Conservation (phyloP, 2,797 vertebrate species). For the Cuniculus paca region DNA sequence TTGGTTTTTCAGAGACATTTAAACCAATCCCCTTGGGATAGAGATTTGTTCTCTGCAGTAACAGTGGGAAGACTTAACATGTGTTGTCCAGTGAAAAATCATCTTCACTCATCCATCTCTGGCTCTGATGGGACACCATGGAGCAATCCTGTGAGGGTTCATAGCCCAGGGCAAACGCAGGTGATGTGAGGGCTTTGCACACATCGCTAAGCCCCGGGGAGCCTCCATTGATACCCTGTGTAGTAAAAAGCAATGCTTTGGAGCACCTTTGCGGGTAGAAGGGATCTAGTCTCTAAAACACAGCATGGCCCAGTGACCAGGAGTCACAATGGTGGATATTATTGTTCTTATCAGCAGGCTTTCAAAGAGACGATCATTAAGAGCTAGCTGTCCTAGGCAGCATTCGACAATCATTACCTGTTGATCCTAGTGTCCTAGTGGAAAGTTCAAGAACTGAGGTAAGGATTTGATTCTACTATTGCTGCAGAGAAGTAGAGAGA, state of each 20-base stretch:
- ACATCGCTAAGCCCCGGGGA: not conserved
- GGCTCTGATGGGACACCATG: fast-evolving
- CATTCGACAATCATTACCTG: not conserved
- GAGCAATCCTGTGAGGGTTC: not conserved
- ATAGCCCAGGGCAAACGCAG: not conserved
- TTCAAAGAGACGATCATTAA: not conserved
- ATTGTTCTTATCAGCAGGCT: not conserved
- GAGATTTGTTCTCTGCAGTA: not conserved
- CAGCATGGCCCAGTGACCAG: not conserved
- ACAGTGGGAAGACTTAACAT: not conserved
- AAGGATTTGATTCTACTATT: not conserved
- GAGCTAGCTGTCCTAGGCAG: too few species aligned
- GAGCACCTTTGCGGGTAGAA: not conserved
- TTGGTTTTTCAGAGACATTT: not conserved
- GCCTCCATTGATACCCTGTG: not conserved
- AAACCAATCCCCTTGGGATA: not conserved
- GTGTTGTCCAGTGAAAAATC: not conserved
- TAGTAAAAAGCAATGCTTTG: not conserved
- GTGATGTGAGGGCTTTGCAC: too few species aligned
- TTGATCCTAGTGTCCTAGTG: not conserved
- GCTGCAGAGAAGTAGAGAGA: not conserved
- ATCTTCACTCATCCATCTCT: fast-evolving
- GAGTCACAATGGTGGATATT: fast-evolving
- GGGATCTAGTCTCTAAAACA: not conserved
- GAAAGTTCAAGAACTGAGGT: not conserved